These are phyloP conservation scores for Hiodon alosoides DNA, from an alignment of 2,113 vertebrate genomes.

Conservation along the genomic window DNA sequence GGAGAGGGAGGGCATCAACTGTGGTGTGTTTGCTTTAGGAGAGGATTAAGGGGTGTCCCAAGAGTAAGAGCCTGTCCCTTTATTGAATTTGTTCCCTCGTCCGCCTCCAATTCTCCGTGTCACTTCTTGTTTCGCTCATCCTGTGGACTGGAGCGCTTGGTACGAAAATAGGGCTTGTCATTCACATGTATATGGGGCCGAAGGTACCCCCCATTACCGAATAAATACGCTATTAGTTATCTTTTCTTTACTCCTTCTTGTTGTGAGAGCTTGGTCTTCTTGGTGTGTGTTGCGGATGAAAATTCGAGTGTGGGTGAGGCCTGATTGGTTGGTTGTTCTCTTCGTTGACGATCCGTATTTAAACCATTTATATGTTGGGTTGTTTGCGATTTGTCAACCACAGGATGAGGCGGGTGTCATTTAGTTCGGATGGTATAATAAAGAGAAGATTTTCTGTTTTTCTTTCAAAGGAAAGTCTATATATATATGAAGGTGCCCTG, in stretches of 20 bases:
- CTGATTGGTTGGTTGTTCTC: background rate
- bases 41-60: constrained; percentile 14
- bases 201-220: background rate
- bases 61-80: constrained; percentile 11
- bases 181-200: background rate
- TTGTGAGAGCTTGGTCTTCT: background rate
- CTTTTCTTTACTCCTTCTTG: no score
- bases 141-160: background rate
- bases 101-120: constrained; percentile 11
- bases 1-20: constrained; percentile 53
- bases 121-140: constrained; percentile 15
- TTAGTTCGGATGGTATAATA: constrained; percentile 6
- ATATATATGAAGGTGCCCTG: constrained; percentile 18
- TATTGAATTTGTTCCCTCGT: constrained; percentile 11
- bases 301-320: constrained; percentile 8
- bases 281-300: constrained; percentile 20
- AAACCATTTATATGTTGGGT: constrained; percentile 10
- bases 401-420: background rate
- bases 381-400: background rate
- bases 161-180: constrained; percentile 10
- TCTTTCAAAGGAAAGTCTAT: constrained; percentile 26
- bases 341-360: constrained; percentile 5
- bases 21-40: constrained; percentile 7
- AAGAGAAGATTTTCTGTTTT: constrained; percentile 21
- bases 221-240: no score